Evolutionary conservation across 2,888 invertebrate species (phyloP), one percentile per base, ranked within the genome.

Genomic region (Nematopogon swammerdamellus): DNA sequence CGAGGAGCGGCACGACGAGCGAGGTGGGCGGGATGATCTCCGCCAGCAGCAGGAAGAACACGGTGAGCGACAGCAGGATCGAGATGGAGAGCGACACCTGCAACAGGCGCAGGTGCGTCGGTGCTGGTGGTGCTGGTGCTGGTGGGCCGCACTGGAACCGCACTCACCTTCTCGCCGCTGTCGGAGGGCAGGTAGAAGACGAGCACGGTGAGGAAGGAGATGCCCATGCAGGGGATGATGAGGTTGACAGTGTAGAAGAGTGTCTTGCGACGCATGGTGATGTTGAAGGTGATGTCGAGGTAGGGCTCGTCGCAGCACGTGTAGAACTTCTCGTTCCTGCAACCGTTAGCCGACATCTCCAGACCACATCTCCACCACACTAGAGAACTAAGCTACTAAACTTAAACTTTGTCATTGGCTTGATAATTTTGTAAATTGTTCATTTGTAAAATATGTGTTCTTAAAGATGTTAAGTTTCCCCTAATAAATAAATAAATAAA

Each of bases 161-260:
- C 18, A 67, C 80, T 83, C 67, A 94, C 92, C 85, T 97, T 97
- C 82, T 98, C 97, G 63, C 97, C 97, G 72, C 94, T 94, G 83
- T 97, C 97, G 57, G 95, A 95, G 58, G 97, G 97, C 71, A 97
- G 82, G 79, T 97, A 97, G 85, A 97, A 97, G 64, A 97, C 96
- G 65, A 97, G 87, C 63, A 97, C 93, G 59, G 97, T 97, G 67
- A 97, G 88, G 76, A 95, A 95, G 60, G 95, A 95, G 72, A 97
- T 97, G 58, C 95, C 95, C 88, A 97, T 94, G 72, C 96, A 97
- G 55, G 95, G 96, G 68, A 96, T 94, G 74, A 97, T 95, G 65
- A 96, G 86, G 82, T 96, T 97, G 61, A 97, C n/a, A n/a, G n/a
- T n/a, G n/a, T n/a, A n/a, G n/a, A n/a, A n/a, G n/a, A n/a, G n/a